Evolutionary conservation across 1,140 invertebrate genomes (phyloP), one percentile per base, ranked within the genome.

Genomic region (Bombus turneri): DNA sequence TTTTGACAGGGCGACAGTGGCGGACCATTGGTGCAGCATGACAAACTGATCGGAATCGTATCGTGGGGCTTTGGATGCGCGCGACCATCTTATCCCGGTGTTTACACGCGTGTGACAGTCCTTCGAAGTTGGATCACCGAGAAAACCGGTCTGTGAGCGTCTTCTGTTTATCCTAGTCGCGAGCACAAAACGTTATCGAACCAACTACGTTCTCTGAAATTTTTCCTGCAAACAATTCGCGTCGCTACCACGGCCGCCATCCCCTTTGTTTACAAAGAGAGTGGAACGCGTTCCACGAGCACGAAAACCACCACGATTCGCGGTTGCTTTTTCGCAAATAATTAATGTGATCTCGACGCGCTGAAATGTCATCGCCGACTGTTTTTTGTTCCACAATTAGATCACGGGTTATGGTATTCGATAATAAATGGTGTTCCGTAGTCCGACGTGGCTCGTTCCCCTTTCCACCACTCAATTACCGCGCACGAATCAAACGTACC

Each of bases 31-130:
- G 88, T 87, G 31, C 88, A 87, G 3, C 84, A 92, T 53, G 79
- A 69, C 12, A 78, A 47, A 39, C 87, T 96, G 47, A 92, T 94
- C 68, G 95, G 96, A 39, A 92, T 96, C 43, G 95, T 96, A 12
- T 96, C 95, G 9, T 96, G 96, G 93, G 95, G 95, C 12, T 85
- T 86, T 22, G 92, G 93, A 13, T 97, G 96, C 87, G 96, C 94
- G 2, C 78, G 92, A 53, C 93, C 95, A 4, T 92, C 90, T 13
- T 95, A 93, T 89, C 96, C 96, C 4, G 96, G 96, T 5, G 96
- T 96, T 57, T 97, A 96, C 91, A 95, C 95, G 0, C 94, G 95
- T 53, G 94, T 96, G 0, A 89, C 91, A 0, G 76, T 83, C 25
- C 84, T 94, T 28, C 89, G 91, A 6, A 43, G 86, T 47, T 95